phyloP scores from a whole-genome alignment of 1,140 invertebrate species.

The Drosophila insularis region DNA sequence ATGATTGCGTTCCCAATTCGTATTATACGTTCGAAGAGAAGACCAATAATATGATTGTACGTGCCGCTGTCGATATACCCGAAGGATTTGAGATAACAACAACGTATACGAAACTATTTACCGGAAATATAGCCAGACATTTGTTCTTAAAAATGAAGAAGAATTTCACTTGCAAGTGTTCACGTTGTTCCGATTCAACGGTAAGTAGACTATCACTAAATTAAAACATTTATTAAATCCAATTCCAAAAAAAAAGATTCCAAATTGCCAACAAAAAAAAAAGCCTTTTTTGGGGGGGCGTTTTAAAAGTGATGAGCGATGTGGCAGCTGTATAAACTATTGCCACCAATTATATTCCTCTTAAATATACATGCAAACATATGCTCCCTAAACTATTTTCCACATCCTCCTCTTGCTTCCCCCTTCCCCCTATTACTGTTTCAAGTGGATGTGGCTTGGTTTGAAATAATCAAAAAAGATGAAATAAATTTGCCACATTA shows the following conservation, averaged over 20 bases:
- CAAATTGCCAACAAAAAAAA: too few species aligned
- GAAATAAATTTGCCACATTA: constrained; percentile 40
- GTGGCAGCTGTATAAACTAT: constrained; percentile 69
- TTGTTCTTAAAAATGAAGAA: constrained; percentile 88
- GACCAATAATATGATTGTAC: constrained; percentile 86
- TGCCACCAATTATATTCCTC: constrained; percentile 39
- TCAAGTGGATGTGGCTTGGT: background rate
- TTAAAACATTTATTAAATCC: too few species aligned
- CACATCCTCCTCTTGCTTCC: background rate
- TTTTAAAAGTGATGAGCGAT: constrained; percentile 48
- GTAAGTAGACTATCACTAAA: constrained; percentile 73
- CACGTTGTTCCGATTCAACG: constrained; percentile 87
- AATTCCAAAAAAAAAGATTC: too few species aligned
- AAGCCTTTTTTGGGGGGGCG: too few species aligned
- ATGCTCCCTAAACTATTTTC: background rate
- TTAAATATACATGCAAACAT: constrained; percentile 24
- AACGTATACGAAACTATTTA: constrained; percentile 88
- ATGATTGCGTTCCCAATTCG: constrained; percentile 90
- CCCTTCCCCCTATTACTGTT: background rate
- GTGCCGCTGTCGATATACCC: constrained; percentile 86
- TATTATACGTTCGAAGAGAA: constrained; percentile 86
- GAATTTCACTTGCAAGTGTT: constrained; percentile 89
- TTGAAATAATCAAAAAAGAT: too few species aligned
- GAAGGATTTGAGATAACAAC: constrained; percentile 88
- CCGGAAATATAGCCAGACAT: constrained; percentile 87